phyloP scores from a whole-genome alignment of 2,113 vertebrate genomes.

The Zosterops borbonicus region DNA sequence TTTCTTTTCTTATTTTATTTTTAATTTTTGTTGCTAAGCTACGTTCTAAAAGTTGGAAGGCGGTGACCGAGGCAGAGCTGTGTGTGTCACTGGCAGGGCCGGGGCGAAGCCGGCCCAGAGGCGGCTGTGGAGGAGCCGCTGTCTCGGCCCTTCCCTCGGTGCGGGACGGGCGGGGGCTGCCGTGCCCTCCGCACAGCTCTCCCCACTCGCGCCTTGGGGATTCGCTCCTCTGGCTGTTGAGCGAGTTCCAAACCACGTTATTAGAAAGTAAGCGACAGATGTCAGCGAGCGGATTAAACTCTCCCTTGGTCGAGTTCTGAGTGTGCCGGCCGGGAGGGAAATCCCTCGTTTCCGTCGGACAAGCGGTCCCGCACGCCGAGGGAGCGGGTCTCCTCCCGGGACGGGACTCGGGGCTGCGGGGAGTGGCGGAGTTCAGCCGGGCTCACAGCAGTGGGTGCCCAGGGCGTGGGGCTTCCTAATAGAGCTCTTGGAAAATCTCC shows the following conservation, averaged over 20 bases:
- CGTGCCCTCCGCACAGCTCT: neutral
- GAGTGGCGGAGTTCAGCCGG: neutral
- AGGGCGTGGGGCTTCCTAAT: neutral
- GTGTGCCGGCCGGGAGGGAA: constrained; percentile 22
- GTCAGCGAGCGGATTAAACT: constrained; percentile 54
- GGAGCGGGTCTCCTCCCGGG: neutral
- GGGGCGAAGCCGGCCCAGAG: neutral
- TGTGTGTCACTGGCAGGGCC: neutral
- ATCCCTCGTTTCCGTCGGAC: constrained; percentile 7
- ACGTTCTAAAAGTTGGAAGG: neutral
- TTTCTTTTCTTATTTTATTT: neutral
- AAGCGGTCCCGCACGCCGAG: neutral
- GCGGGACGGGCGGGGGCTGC: neutral
- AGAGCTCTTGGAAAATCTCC: neutral
- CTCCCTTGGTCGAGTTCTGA: constrained; percentile 26
- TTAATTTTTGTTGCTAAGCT: neutral
- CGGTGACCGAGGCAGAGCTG: neutral
- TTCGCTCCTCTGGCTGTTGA: neutral
- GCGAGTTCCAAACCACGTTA: constrained; percentile 42
- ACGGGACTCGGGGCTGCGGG: neutral
- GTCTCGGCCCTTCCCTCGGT: neutral
- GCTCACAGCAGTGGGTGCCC: neutral
- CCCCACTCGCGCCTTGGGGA: neutral
- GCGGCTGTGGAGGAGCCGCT: neutral
- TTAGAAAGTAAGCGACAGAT: constrained; percentile 65